These are phyloP conservation scores for Tachina grossa DNA, from an alignment of 2,888 invertebrate species.

Conservation along the genomic window DNA sequence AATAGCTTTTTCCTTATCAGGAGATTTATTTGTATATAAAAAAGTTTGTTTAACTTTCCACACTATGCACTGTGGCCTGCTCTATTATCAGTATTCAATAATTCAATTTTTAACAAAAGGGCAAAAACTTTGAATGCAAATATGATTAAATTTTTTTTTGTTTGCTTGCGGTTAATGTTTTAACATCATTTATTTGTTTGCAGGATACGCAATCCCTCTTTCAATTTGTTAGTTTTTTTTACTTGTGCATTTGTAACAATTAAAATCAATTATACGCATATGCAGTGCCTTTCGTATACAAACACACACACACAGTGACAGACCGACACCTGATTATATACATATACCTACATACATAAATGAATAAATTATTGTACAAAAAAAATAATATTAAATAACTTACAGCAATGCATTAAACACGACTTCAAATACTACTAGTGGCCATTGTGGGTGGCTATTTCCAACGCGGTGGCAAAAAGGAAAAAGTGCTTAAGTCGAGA, in stretches of 20 bases:
- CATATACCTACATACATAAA: too few species aligned
- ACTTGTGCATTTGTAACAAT: constrained; percentile 15
- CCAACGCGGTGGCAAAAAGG: too few species aligned
- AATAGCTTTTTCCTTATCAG: too few species aligned
- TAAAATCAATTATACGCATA: neutral
- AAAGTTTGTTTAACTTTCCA: neutral
- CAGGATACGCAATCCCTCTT: neutral
- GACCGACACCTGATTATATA: neutral
- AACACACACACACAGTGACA: neutral
- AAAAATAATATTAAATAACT: neutral
- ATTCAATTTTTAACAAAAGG: neutral
- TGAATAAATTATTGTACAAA: neutral
- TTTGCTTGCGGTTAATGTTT: constrained; percentile 16
- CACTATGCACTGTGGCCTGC: neutral
- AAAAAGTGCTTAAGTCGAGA: too few species aligned
- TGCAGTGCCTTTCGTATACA: too few species aligned
- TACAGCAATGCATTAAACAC: neutral
- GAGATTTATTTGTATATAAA: too few species aligned
- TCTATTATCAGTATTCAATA: constrained; percentile 21
- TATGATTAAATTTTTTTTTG: constrained; percentile 18
- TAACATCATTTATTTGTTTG: neutral
- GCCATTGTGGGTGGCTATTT: too few species aligned
- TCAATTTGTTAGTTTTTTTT: constrained; percentile 8
- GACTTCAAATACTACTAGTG: too few species aligned
- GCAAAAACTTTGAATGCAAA: constrained; percentile 4